These are phyloP conservation scores for Lagocephalus sceleratus DNA, from an alignment of 2,797 vertebrate genomes.

Conservation along the genomic window DNA sequence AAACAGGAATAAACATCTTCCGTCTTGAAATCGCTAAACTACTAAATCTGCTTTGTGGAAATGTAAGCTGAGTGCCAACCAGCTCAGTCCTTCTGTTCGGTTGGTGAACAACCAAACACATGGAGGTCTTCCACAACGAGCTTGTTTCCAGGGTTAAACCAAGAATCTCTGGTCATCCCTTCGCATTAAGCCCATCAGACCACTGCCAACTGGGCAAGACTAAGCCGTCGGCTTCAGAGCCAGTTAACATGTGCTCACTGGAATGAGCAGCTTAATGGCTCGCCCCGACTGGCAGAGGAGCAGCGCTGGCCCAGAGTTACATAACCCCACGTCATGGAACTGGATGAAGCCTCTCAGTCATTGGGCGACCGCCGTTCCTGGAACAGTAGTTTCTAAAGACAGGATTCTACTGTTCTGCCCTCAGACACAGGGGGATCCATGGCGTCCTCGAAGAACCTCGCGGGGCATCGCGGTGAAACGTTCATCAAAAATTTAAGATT, in stretches of 20 bases:
- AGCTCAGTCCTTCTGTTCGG: slow-evolving; percentile 27
- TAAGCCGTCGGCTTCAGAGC: slow-evolving; percentile 52
- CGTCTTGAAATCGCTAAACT: too few species aligned
- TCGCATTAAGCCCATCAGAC: slow-evolving; percentile 19
- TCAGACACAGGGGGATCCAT: neutral
- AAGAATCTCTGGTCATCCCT: slow-evolving; percentile 14
- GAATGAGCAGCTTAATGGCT: slow-evolving; percentile 52
- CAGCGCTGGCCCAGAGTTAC: slow-evolving; percentile 44
- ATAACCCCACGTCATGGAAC: slow-evolving; percentile 51
- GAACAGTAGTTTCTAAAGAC: slow-evolving; percentile 13
- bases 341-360: slow-evolving; percentile 27
- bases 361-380: slow-evolving; percentile 29
- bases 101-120: slow-evolving; percentile 6
- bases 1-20: too few species aligned
- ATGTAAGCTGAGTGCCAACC: slow-evolving; percentile 17
- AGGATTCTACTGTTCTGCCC: slow-evolving; percentile 11
- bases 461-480: slow-evolving; percentile 1
- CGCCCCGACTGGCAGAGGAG: slow-evolving; percentile 40
- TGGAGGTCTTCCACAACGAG: slow-evolving; percentile 21
- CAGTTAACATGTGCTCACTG: slow-evolving; percentile 48
- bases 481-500: slow-evolving; percentile 40
- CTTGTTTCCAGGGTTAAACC: neutral
- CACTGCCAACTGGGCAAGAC: slow-evolving; percentile 31
- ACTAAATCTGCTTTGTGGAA: too few species aligned
- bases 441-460: slow-evolving; percentile 33